Evolutionary conservation across 2,113 vertebrate genomes (phyloP).

Genomic region (Drymodes brunneopygia): DNA sequence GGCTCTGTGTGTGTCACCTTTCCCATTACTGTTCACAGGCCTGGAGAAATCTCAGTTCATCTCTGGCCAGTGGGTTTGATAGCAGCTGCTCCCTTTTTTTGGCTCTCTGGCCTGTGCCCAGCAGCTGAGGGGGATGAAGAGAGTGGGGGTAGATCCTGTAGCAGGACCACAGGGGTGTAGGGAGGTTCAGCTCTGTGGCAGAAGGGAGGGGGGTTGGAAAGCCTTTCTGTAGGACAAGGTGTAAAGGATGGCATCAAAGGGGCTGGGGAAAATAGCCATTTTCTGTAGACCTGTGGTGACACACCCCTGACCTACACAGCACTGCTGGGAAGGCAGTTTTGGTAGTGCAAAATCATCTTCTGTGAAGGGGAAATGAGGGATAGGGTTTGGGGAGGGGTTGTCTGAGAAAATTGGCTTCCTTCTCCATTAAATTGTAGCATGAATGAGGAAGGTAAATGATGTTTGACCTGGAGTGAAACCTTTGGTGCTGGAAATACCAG

Average conservation of each 20-base stretch:
- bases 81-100: neutral
- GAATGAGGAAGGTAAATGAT: neutral
- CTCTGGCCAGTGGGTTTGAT: neutral
- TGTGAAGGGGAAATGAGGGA: accelerated
- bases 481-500: neutral
- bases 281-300: accelerated
- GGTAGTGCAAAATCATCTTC: neutral
- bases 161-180: neutral
- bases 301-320: neutral
- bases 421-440: neutral
- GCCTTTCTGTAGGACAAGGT: neutral
- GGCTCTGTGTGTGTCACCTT: neutral
- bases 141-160: accelerated
- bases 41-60: neutral
- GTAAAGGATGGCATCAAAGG: neutral
- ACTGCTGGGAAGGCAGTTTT: neutral
- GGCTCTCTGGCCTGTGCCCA: neutral
- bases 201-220: neutral
- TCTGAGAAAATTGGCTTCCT: neutral
- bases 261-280: neutral
- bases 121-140: neutral
- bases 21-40: neutral
- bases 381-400: neutral
- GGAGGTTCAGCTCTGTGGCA: accelerated
- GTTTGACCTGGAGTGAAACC: neutral